Conservation (phyloP, 2,888 invertebrate species). For the Thereva nobilitata region DNA sequence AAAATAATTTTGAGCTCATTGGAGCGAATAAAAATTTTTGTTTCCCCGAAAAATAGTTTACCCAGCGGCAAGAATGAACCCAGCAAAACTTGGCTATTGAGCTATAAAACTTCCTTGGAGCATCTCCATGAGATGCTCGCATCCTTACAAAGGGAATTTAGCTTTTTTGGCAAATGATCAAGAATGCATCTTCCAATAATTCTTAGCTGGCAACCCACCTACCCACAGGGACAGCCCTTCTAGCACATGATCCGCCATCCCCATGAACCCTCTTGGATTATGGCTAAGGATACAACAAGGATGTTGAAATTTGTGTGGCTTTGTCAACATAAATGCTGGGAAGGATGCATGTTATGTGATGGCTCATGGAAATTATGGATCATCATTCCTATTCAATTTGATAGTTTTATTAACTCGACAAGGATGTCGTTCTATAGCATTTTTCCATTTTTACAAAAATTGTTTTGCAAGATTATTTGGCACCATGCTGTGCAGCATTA, state of each 20-base stretch:
- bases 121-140: conserved; percentile 20
- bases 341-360: conserved; percentile 23
- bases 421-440: conserved; percentile 19
- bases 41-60: conserved; percentile 28
- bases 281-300: background rate
- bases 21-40: conserved; percentile 39
- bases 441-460: conserved; percentile 32
- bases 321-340: conserved; percentile 25
- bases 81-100: conserved; percentile 39
- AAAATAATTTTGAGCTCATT: conserved; percentile 41
- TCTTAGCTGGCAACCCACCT: conserved; percentile 3
- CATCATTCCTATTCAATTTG: conserved; percentile 42
- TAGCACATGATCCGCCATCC: too few relatives aligned
- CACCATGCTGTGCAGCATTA: conserved; percentile 21
- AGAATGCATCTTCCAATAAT: conserved; percentile 33
- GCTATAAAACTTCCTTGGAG: conserved; percentile 41
- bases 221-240: too few relatives aligned
- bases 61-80: conserved; percentile 31
- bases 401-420: conserved; percentile 41
- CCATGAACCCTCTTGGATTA: too few relatives aligned
- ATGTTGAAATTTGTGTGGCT: conserved; percentile 29
- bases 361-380: conserved; percentile 39
- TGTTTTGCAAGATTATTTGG: conserved; percentile 29
- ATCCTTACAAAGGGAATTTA: conserved; percentile 29
- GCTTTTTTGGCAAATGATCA: conserved; percentile 40